Evolutionary conservation across 1,140 invertebrate genomes (phyloP).

Genomic region (Drosophila fuyamai): DNA sequence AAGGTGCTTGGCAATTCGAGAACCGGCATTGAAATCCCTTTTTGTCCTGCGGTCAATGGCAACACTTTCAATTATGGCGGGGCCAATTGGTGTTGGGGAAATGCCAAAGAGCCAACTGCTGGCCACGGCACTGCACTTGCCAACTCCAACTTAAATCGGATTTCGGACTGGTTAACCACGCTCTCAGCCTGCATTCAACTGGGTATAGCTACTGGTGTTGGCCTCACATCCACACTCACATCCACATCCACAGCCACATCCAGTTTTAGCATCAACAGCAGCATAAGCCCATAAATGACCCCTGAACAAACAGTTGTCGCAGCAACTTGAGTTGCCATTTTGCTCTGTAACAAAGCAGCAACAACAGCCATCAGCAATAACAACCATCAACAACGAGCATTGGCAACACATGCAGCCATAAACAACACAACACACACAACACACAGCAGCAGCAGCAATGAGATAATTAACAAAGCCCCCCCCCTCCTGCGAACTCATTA

Average conservation of each 20-base stretch:
- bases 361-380: slow-evolving; percentile 19
- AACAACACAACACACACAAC: neutral
- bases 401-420: slow-evolving; percentile 19
- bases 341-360: slow-evolving; percentile 6
- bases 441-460: slow-evolving; percentile 9
- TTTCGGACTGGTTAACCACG: slow-evolving; percentile 6
- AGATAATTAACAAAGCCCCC: slow-evolving; percentile 51
- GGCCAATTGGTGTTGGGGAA: slow-evolving; percentile 17
- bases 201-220: neutral
- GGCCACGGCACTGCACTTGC: neutral
- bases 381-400: slow-evolving; percentile 17
- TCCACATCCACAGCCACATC: neutral
- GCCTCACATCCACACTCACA: neutral
- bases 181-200: slow-evolving; percentile 1
- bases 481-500: slow-evolving; percentile 7
- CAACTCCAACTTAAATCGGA: slow-evolving; percentile 22
- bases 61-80: slow-evolving; percentile 43
- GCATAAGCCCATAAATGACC: slow-evolving; percentile 6
- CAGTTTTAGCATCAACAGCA: neutral
- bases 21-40: slow-evolving; percentile 28
- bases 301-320: slow-evolving; percentile 5
- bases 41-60: slow-evolving; percentile 43
- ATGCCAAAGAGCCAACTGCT: slow-evolving; percentile 1
- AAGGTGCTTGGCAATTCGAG: slow-evolving; percentile 16
- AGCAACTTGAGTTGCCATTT: slow-evolving; percentile 21